Percentiles rank a stretch among this genome's conserved stretches.
These are phyloP conservation scores for Prolemur simus DNA, from an alignment of 2,113 vertebrate genomes.

Conservation along the genomic window DNA sequence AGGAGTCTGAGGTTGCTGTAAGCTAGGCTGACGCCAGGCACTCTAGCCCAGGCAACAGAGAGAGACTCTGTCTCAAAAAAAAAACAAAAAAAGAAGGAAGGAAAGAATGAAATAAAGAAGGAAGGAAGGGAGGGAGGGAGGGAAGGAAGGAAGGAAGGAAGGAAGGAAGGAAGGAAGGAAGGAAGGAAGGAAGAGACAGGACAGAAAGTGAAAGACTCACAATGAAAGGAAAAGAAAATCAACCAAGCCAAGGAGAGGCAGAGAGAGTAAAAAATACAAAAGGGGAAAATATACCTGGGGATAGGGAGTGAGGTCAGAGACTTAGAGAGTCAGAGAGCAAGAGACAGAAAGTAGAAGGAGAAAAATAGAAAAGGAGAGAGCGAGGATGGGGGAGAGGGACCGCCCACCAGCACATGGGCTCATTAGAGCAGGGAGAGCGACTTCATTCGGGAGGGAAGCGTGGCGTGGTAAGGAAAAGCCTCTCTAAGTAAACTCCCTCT, in stretches of 20 bases:
- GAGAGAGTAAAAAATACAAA: background rate
- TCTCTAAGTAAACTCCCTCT: background rate
- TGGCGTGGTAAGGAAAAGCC: background rate
- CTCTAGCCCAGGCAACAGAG: too few species aligned
- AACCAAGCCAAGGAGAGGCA: background rate
- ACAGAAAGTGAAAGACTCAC: background rate
- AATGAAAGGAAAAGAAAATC: background rate
- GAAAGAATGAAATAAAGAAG: too few species aligned
- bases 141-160: too few species aligned
- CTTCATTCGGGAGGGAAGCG: background rate
- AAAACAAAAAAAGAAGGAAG: too few species aligned
- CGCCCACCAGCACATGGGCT: too few species aligned
- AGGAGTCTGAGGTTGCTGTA: too few species aligned
- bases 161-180: too few species aligned
- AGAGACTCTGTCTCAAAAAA: too few species aligned
- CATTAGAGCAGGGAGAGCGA: accelerated
- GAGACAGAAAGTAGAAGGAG: background rate
- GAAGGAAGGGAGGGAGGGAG: too few species aligned
- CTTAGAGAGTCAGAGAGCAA: background rate
- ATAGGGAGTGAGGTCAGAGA: background rate
- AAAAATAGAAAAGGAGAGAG: background rate
- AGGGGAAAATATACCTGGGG: background rate
- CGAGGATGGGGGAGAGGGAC: background rate
- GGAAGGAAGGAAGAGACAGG: too few species aligned
- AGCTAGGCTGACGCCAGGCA: too few species aligned